phyloP scores from a whole-genome alignment of 2,888 invertebrate species.

The Brachypalpus laphriformis region DNA sequence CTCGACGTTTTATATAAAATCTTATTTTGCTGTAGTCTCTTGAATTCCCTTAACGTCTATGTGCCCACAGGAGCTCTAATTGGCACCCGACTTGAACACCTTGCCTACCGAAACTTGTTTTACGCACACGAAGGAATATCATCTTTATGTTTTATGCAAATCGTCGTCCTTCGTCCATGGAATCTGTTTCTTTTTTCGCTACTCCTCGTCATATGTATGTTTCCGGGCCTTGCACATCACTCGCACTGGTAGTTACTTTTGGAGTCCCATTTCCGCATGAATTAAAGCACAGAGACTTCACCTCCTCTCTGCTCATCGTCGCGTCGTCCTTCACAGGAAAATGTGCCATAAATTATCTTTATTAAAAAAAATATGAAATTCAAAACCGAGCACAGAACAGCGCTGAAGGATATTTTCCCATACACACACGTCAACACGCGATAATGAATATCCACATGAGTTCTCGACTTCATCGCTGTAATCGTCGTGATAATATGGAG shows the following conservation, averaged over 20 bases:
- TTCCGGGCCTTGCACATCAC: constrained; percentile 32
- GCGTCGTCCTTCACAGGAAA: constrained; percentile 51
- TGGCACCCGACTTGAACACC: too few species aligned
- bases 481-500: constrained; percentile 19
- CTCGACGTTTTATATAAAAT: too few species aligned
- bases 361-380: constrained; percentile 55
- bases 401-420: constrained; percentile 11
- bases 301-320: neutral
- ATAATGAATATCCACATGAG: constrained; percentile 62
- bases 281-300: constrained; percentile 41
- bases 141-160: constrained; percentile 1
- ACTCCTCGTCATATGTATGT: neutral
- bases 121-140: neutral
- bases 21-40: too few species aligned
- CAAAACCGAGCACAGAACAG: constrained; percentile 16
- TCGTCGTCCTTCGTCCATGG: constrained; percentile 10
- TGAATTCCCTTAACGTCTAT: too few species aligned
- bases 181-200: neutral
- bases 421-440: constrained; percentile 19
- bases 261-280: constrained; percentile 59
- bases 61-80: too few species aligned
- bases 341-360: constrained; percentile 69
- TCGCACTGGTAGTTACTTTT: constrained; percentile 41
- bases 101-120: neutral
- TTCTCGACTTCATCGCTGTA: constrained; percentile 50